Evolutionary conservation across 2,888 invertebrate genomes (phyloP).

Genomic region (Caradrina kadenii): DNA sequence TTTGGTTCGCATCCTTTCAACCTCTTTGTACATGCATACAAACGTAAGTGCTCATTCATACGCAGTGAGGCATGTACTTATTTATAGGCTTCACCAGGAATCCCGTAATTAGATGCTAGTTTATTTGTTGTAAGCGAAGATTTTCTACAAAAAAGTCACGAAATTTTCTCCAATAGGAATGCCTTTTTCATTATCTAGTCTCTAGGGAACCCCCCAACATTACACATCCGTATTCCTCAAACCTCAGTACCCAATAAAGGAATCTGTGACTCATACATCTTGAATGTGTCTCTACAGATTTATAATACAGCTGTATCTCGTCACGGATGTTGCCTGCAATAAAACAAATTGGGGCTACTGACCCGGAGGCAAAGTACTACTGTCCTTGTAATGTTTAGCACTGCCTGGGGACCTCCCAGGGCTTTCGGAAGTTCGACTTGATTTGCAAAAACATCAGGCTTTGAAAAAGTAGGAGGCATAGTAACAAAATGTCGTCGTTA

Average conservation of each 20-base stretch:
- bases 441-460: conserved; percentile 34
- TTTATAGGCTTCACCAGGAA: no score
- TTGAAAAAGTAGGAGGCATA: not conserved
- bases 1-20: no score
- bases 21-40: no score
- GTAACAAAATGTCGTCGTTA: conserved; percentile 7
- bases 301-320: conserved; percentile 38
- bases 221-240: conserved; percentile 25
- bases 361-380: conserved; percentile 38
- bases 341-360: conserved; percentile 58
- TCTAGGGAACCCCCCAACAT: not conserved
- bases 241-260: conserved; percentile 19
- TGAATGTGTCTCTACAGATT: conserved; percentile 50
- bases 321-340: conserved; percentile 52
- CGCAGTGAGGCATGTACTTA: no score
- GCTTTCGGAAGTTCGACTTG: conserved; percentile 15
- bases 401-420: conserved; percentile 36
- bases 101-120: no score
- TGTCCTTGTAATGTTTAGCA: conserved; percentile 40
- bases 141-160: not conserved
- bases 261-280: conserved; percentile 36
- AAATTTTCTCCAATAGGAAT: not conserved
- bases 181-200: conserved; percentile 10
- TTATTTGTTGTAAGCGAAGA: not conserved
- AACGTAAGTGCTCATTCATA: no score